Evolutionary conservation across 2,888 invertebrate genomes (phyloP).

Genomic region (Sicus ferrugineus): DNA sequence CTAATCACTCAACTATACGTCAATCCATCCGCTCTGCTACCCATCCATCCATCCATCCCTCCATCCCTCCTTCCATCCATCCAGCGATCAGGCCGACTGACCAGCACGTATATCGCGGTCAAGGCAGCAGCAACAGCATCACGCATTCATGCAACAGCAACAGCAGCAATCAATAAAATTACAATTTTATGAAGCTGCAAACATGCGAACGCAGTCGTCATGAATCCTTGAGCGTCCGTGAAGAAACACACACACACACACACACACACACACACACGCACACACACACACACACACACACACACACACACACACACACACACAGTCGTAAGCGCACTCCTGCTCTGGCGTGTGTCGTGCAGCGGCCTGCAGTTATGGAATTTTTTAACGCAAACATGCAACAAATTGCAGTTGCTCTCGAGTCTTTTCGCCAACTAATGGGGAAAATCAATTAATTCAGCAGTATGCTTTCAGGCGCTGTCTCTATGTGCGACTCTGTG

Average conservation of each 20-base stretch:
- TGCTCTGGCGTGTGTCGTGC: too few species aligned
- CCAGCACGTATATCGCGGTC: not conserved
- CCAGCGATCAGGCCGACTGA: not conserved
- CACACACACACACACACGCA: not conserved
- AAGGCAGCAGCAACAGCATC: not conserved
- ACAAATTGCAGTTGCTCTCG: too few species aligned
- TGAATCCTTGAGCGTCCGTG: conserved; percentile 9
- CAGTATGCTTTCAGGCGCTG: too few species aligned
- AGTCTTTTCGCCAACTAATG: too few species aligned
- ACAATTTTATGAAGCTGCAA: conserved; percentile 24
- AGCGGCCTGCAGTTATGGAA: too few species aligned
- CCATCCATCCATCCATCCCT: not conserved
- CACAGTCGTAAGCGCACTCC: not conserved
- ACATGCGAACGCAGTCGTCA: not conserved
- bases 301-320: not conserved
- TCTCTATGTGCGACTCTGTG: too few species aligned
- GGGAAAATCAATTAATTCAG: too few species aligned
- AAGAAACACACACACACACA: not conserved
- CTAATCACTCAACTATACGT: too few species aligned
- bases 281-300: not conserved
- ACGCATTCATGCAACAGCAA: not conserved
- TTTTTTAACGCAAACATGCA: too few species aligned
- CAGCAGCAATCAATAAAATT: conserved; percentile 17
- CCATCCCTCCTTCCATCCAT: too few species aligned
- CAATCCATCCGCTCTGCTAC: too few species aligned